Percentiles rank a stretch among this genome's conserved stretches.
Conservation (phyloP, 2,113 vertebrate genomes). For the Grus americana region DNA sequence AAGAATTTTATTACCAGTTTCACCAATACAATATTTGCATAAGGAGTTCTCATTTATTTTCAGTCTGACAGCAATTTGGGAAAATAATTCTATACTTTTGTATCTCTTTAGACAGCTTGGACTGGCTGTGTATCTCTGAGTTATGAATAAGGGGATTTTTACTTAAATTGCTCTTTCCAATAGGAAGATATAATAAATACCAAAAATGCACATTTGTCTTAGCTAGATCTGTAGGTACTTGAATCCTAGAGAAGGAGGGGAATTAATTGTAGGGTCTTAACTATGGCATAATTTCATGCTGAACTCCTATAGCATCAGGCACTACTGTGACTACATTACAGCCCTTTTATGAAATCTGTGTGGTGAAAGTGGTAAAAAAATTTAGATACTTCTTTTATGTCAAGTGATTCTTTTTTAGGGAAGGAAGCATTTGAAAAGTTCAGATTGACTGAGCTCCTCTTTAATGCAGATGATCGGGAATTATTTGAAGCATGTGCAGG, state of each 20-base stretch:
- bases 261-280: background rate
- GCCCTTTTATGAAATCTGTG: background rate
- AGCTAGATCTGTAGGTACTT: background rate
- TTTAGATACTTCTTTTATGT: background rate
- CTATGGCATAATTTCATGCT: background rate
- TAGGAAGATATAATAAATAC: background rate
- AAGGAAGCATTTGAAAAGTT: background rate
- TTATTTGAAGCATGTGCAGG: background rate
- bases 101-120: background rate
- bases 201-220: background rate
- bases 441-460: background rate
- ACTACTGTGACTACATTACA: background rate
- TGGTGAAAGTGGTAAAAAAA: background rate
- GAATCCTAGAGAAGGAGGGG: background rate
- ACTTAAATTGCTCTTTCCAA: background rate
- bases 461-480: background rate
- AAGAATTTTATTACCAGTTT: background rate
- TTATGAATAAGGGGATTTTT: background rate
- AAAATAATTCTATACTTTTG: background rate
- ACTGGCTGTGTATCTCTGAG: background rate
- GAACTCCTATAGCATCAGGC: background rate
- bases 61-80: background rate
- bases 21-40: background rate
- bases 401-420: background rate
- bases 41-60: conserved; percentile 17